phyloP scores from a whole-genome alignment of 2,797 vertebrate species.

The Schizothorax lantsangensis region DNA sequence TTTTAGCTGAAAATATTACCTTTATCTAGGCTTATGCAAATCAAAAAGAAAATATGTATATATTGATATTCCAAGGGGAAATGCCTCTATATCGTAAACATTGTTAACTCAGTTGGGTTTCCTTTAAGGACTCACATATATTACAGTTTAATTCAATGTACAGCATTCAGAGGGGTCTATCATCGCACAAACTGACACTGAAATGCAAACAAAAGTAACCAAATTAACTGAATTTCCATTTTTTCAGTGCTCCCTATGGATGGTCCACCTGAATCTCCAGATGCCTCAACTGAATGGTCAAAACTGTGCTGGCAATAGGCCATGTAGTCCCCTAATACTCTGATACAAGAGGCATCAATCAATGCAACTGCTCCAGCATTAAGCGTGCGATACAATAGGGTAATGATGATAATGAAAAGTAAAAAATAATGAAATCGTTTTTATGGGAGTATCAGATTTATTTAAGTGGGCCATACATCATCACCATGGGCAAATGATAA shows the following conservation, averaged over 20 bases:
- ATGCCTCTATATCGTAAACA: not conserved
- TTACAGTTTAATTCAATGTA: slow-evolving; percentile 85
- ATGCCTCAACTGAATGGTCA: slow-evolving; percentile 84
- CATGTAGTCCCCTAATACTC: slow-evolving; percentile 74
- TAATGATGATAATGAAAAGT: slow-evolving; percentile 61
- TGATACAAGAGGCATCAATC: slow-evolving; percentile 80
- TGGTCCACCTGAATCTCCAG: slow-evolving; percentile 85
- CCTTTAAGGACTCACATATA: slow-evolving; percentile 79
- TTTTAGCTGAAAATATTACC: not conserved
- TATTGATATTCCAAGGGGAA: not conserved
- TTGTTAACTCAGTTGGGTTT: slow-evolving; percentile 84
- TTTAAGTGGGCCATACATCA: slow-evolving; percentile 87
- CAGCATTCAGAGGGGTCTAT: slow-evolving; percentile 84
- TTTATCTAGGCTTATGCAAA: slow-evolving; percentile 26
- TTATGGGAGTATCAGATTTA: slow-evolving; percentile 83
- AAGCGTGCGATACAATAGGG: slow-evolving; percentile 69
- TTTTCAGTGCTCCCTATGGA: slow-evolving; percentile 84
- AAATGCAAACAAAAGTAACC: slow-evolving; percentile 84
- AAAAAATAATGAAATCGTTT: slow-evolving; percentile 61
- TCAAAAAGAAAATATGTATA: not conserved
- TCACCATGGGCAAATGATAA: slow-evolving; percentile 88
- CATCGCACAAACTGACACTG: slow-evolving; percentile 79
- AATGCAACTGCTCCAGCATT: slow-evolving; percentile 85
- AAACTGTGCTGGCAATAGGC: slow-evolving; percentile 84
- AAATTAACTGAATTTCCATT: slow-evolving; percentile 87